Base-by-base conservation (phyloP, 2,888 invertebrate genomes). In the Microplitis manilae region DNA sequence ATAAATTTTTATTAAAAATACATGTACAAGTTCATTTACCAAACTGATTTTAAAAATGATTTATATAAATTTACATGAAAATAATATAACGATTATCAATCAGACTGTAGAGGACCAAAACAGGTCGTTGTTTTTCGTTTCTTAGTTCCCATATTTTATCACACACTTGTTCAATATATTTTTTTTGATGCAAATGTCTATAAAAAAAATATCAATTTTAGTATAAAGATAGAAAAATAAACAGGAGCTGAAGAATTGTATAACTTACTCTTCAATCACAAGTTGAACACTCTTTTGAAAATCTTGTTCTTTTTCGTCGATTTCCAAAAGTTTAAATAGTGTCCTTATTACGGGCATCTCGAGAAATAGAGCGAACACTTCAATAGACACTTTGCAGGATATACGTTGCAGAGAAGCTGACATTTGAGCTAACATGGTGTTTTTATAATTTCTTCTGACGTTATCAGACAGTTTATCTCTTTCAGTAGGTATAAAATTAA, bases 301-400 rank as follows among this genome's bases (percentile, higher is more conserved):
- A 15, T 89, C 85, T 73, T 87, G 86, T 62, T 90, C 89, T 68
- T 92, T 91, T 30, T 90, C 90, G 77, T 92, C 91, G 67, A 93
- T 91, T 81, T 93, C 92, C 61, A 94, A 89, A 83, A 92, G 92
- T 79, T 93, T 92, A 71, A 92, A 92, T 83, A 95, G 91, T 61
- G 92, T 92, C 84, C 93, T 92, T 4, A 95, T 89, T 0, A 93
- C 92, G 15, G 91, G 88, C 41, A 91, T 90, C 68, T 93, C 93
- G 64, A 95, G 85, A 80, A 92, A 93, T 20, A 95, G 90, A 6
- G 92, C 94, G 78, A 96, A 88, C 38, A 95, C 92, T 81, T 94
- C 93, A 41, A 95, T 91, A 62, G 91, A 90, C 80, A 93, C 92
- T 84, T 92, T 92, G 77, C 91, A 90, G 0, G 92, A 92, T 78